Evolutionary conservation across 2,888 invertebrate genomes (phyloP).

Genomic region (Melangyna quadrimaculata): DNA sequence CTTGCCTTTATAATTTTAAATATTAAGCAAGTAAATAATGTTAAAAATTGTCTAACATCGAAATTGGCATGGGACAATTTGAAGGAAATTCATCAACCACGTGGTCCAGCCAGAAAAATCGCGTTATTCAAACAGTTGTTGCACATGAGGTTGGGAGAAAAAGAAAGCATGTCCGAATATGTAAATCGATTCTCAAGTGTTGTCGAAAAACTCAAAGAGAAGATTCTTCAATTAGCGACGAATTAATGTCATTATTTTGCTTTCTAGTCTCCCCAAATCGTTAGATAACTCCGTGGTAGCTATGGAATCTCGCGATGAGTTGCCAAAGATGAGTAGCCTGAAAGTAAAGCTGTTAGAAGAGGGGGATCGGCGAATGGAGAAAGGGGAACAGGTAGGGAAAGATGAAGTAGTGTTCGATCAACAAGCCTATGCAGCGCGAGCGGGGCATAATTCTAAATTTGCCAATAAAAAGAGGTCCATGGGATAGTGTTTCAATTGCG

Average conservation of each 20-base stretch:
- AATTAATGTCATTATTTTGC: conserved; percentile 34
- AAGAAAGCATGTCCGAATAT: conserved; percentile 13
- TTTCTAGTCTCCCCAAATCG: conserved; percentile 12
- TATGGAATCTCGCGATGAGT: background rate
- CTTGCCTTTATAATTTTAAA: conserved; percentile 39
- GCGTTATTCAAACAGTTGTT: conserved; percentile 46
- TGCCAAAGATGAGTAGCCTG: background rate
- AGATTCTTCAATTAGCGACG: conserved; percentile 14
- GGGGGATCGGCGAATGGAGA: background rate
- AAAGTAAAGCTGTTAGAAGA: conserved; percentile 25
- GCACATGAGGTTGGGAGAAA: background rate
- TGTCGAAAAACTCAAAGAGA: background rate
- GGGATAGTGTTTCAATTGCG: conserved; percentile 40
- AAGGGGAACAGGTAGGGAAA: background rate
- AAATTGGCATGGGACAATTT: conserved; percentile 46
- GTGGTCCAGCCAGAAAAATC: conserved; percentile 21
- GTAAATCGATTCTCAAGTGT: conserved; percentile 10
- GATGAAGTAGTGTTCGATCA: background rate
- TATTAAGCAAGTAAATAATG: background rate
- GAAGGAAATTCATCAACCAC: background rate
- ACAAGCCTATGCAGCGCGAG: background rate
- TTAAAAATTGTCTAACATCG: conserved; percentile 42
- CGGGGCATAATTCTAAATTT: background rate
- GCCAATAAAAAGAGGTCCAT: too few relatives aligned
- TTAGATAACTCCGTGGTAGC: background rate